Base-by-base conservation (phyloP, 1,140 invertebrate genomes). In the Aphelinus certus region DNA sequence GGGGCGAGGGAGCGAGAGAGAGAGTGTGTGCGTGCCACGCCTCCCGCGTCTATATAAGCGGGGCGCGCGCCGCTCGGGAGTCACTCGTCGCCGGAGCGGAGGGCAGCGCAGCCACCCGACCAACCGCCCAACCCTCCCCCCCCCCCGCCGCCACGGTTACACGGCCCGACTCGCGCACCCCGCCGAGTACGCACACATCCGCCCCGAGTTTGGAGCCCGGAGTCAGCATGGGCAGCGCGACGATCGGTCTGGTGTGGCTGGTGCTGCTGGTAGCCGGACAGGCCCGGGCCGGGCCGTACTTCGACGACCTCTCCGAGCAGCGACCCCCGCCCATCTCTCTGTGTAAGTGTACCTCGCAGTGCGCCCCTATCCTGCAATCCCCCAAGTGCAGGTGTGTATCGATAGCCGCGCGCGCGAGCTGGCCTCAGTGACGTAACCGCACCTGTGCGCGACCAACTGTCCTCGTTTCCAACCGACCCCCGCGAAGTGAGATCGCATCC, bases 41-140 rank as follows among this genome's bases (percentile, higher is more conserved):
- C 83, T 81, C 79, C 80, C 69, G 73, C 75, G 76, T 83, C 83
- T 85, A 85, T 85, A 85, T 83, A 85, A 85, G 79, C 77, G 72
- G 77, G 62, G 72, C 65, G 67, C 66, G 73, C 74, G 73, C 75
- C 47, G 64, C 72, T 72, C 42, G 79, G 74, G 73, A 76, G 74
- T 81, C 84, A 85, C 79, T 85, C 79, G 81, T 26, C 26, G 26
- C 26, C 26, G 26, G 26, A 26, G 26, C 26, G 26, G 26, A 26
- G 26, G 26, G 26, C 26, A 26, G 26, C 26, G 26, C 79, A 80
- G 73, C 67, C 78, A 77, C 78, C 75, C 72, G 61, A 66, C 75
- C n/a, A 60, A n/a, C 56, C n/a, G 56, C 10, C 56, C 56, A 57
- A 57, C 5, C 2, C 7, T 61, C 42, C 42, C 51, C 45, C 0